Evolutionary conservation across 2,888 invertebrate genomes (phyloP).

Genomic region (Deilephila elpenor): DNA sequence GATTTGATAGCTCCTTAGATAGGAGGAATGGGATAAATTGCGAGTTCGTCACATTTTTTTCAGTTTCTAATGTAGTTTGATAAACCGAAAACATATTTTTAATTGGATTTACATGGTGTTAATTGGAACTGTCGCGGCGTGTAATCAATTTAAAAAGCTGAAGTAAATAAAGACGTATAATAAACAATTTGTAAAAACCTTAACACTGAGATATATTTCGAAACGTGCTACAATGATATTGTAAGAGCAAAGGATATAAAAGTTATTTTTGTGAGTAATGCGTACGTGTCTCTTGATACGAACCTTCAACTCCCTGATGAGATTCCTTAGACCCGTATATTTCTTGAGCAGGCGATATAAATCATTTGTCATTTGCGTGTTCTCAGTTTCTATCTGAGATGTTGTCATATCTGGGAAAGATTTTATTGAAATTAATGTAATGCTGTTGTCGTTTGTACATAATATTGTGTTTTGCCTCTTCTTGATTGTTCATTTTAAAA

Average conservation of each 20-base stretch:
- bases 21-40: too few relatives aligned
- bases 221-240: not conserved
- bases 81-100: too few relatives aligned
- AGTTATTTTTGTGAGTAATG: constrained; percentile 23
- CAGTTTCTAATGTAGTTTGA: too few relatives aligned
- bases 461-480: not conserved
- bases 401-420: constrained; percentile 93
- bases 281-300: constrained; percentile 32
- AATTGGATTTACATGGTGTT: too few relatives aligned
- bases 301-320: constrained; percentile 95
- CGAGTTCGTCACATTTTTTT: too few relatives aligned
- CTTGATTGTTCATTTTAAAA: not conserved
- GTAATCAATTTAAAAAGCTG: too few relatives aligned
- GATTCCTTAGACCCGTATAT: constrained; percentile 94
- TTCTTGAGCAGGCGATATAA: constrained; percentile 96
- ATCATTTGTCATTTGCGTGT: constrained; percentile 97
- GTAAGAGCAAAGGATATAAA: not conserved
- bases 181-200: too few relatives aligned
- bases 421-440: constrained; percentile 10
- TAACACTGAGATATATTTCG: not conserved
- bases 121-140: too few relatives aligned
- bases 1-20: too few relatives aligned
- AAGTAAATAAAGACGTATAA: too few relatives aligned
- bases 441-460: not conserved
- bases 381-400: constrained; percentile 95